These are phyloP conservation scores for Pheucticus melanocephalus DNA, from an alignment of 2,113 vertebrate species.

Conservation along the genomic window DNA sequence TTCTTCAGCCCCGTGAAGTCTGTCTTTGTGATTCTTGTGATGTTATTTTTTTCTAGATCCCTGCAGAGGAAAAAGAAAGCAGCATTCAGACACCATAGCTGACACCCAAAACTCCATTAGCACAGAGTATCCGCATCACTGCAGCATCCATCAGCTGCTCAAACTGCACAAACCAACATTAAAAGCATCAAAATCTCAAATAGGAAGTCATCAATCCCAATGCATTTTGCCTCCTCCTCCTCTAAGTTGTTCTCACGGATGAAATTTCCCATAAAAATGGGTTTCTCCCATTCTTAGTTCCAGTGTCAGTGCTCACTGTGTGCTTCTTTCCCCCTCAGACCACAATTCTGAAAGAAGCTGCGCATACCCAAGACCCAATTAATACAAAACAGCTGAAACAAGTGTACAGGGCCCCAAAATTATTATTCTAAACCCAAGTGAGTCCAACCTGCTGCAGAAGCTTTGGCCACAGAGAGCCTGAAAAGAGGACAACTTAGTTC, in stretches of 20 bases:
- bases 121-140: background rate
- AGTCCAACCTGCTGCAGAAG: background rate
- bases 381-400: background rate
- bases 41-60: constrained; percentile 96
- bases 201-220: background rate
- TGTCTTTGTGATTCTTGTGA: constrained; percentile 92
- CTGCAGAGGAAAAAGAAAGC: constrained; percentile 66
- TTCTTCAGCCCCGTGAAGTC: constrained; percentile 95
- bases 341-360: background rate
- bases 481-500: background rate
- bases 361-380: fast-evolving
- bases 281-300: background rate
- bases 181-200: background rate
- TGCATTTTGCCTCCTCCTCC: background rate
- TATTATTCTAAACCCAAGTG: background rate
- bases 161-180: background rate
- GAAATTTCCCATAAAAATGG: background rate
- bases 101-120: background rate
- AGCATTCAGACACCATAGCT: background rate
- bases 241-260: fast-evolving
- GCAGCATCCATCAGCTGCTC: background rate
- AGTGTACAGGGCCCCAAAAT: background rate
- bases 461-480: background rate
- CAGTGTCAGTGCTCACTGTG: background rate
- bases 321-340: background rate